Evolutionary conservation across 1,140 invertebrate species (phyloP).

Genomic region (Temnothorax longispinosus): DNA sequence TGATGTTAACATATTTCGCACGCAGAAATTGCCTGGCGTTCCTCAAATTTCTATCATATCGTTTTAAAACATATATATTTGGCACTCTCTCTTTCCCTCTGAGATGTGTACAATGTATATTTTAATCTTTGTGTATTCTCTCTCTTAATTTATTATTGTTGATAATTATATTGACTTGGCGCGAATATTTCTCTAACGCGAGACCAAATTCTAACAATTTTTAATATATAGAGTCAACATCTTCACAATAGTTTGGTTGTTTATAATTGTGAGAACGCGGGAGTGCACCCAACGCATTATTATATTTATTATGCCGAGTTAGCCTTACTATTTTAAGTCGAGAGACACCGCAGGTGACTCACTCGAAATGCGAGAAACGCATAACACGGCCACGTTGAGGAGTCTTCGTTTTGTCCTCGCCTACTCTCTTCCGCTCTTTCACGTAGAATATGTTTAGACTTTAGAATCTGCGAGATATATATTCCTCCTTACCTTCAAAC

Average conservation of each 20-base stretch:
- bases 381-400: constrained; percentile 33
- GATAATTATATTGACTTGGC: neutral
- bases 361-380: constrained; percentile 67
- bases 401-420: constrained; percentile 27
- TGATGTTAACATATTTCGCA: constrained; percentile 5
- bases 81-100: neutral
- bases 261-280: neutral
- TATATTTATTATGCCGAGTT: constrained; percentile 49
- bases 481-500: constrained; percentile 59
- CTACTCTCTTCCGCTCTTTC: constrained; percentile 22
- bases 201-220: neutral
- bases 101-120: neutral
- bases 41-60: constrained; percentile 7
- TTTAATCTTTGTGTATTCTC: neutral
- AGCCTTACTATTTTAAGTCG: constrained; percentile 52
- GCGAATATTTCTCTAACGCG: neutral
- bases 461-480: constrained; percentile 75
- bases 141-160: neutral
- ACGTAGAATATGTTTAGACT: constrained; percentile 81
- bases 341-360: constrained; percentile 56
- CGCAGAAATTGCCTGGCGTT: neutral
- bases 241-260: neutral
- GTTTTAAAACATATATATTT: neutral
- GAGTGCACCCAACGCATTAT: neutral
- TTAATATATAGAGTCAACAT: neutral